Evolutionary conservation across 2,113 vertebrate species (phyloP).

Genomic region (Ceuthmochares aereus): DNA sequence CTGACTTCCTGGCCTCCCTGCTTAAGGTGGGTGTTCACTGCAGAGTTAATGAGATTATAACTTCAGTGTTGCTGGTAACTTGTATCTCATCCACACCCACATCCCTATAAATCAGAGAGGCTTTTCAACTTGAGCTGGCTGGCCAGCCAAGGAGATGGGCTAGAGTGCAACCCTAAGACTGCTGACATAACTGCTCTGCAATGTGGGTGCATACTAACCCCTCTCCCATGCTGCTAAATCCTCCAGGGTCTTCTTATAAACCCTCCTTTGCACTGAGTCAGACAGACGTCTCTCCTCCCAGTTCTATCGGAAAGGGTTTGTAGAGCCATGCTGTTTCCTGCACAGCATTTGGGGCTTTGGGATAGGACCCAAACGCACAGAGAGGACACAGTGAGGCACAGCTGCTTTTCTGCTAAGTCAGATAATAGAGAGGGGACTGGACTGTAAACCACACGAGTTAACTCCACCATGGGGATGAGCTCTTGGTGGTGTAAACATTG

Average conservation of each 20-base stretch:
- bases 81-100: constrained; percentile 20
- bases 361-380: background rate
- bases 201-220: background rate
- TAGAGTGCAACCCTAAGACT: background rate
- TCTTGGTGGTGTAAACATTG: background rate
- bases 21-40: constrained; percentile 16
- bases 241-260: background rate
- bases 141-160: background rate
- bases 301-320: background rate
- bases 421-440: background rate
- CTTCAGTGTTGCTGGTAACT: constrained; percentile 16
- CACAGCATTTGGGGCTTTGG: background rate
- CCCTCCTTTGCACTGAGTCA: background rate
- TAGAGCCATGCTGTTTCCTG: background rate
- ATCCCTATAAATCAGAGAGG: constrained; percentile 12
- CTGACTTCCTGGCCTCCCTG: background rate
- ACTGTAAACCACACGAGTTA: background rate
- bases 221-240: background rate
- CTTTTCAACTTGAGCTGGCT: background rate
- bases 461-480: background rate
- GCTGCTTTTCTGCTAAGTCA: background rate
- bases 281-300: background rate
- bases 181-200: constrained; percentile 23
- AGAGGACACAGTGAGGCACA: background rate
- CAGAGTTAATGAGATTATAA: constrained; percentile 45